These are phyloP conservation scores for Ciconia stormi DNA, from an alignment of 2,113 vertebrate species.

Conservation along the genomic window DNA sequence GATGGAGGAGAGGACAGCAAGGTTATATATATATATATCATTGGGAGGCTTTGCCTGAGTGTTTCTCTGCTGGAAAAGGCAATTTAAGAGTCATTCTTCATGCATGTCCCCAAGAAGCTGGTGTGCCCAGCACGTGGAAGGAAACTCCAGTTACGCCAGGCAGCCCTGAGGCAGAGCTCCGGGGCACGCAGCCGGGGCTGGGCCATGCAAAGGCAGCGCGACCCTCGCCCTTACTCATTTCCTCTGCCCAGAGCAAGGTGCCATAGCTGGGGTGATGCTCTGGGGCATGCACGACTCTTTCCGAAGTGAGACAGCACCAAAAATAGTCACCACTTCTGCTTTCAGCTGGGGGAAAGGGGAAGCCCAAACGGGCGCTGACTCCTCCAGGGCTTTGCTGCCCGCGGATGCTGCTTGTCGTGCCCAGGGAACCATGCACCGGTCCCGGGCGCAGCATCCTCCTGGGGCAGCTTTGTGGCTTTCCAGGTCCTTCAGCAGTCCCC, in stretches of 20 bases:
- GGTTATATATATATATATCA: not conserved
- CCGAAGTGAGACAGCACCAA: not conserved
- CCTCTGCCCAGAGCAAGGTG: not conserved
- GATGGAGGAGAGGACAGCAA: not conserved
- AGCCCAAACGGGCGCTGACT: not conserved
- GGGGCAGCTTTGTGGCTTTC: not conserved
- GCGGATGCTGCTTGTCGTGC: rapidly evolving
- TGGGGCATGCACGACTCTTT: not conserved
- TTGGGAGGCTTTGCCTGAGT: not conserved
- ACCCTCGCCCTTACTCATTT: not conserved
- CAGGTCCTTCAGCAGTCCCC: not conserved
- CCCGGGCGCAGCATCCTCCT: not conserved
- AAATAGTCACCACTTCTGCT: slow-evolving; percentile 56
- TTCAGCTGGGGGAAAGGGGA: not conserved
- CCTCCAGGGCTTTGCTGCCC: not conserved
- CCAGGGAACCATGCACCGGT: rapidly evolving
- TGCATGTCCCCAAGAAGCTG: not conserved
- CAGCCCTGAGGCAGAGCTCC: not conserved
- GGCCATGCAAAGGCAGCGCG: not conserved
- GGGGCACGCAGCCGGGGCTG: not conserved
- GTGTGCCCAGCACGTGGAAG: not conserved
- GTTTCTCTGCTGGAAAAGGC: not conserved
- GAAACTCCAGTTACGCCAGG: not conserved
- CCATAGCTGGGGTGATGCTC: not conserved
- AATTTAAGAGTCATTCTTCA: not conserved